Evolutionary conservation across 2,797 vertebrate species (phyloP).

Genomic region (Thalassophryne amazonica): DNA sequence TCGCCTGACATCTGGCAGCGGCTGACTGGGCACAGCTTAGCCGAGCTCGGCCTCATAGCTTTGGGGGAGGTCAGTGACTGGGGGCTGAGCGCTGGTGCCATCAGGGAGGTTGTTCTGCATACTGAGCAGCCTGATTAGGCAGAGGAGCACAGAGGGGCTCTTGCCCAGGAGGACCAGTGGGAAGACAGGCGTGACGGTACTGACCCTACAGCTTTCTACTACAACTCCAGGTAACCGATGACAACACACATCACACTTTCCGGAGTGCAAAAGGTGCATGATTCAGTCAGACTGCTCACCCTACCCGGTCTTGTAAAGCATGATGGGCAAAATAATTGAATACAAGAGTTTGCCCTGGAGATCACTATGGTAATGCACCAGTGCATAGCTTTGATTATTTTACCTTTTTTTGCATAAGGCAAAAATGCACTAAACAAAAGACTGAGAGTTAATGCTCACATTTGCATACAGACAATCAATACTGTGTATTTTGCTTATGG

Average conservation of each 20-base stretch:
- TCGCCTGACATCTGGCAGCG: conserved; percentile 70
- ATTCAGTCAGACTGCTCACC: not conserved
- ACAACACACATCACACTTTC: conserved; percentile 32
- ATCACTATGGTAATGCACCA: not conserved
- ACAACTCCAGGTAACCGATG: conserved; percentile 51
- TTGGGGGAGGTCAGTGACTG: conserved; percentile 71
- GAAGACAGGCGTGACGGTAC: conserved; percentile 61
- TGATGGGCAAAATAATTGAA: not conserved
- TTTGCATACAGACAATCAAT: conserved; percentile 22
- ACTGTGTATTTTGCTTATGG: conserved; percentile 18
- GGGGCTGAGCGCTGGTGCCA: conserved; percentile 55
- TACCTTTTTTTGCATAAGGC: not conserved
- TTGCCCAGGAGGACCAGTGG: conserved; percentile 38
- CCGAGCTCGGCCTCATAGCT: conserved; percentile 59
- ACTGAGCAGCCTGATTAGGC: conserved; percentile 73
- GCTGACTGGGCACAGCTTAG: conserved; percentile 69
- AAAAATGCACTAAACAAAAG: not conserved
- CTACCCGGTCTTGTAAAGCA: not conserved
- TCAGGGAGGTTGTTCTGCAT: conserved; percentile 68
- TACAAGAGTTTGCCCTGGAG: not conserved
- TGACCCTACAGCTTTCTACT: conserved; percentile 42
- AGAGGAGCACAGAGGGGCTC: conserved; percentile 58
- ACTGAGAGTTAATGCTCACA: conserved; percentile 3
- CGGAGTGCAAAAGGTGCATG: conserved; percentile 1
- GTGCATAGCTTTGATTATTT: not conserved